Base-by-base conservation (phyloP, 2,113 vertebrate genomes). In the Rhinopomastus cyanomelas region DNA sequence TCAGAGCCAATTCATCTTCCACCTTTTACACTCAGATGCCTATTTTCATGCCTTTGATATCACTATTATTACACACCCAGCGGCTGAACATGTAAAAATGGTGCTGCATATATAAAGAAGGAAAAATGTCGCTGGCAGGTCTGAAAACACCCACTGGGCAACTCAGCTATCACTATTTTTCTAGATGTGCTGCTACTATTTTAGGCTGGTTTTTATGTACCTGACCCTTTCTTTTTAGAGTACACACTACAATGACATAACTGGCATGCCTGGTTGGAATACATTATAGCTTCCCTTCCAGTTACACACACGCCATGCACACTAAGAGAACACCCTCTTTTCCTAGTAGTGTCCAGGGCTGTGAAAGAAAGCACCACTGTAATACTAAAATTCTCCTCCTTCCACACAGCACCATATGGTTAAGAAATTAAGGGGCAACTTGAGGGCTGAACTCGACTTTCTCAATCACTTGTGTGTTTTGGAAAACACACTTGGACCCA, bases 21-120 rank as follows among this genome's bases (percentile, higher is more conserved):
- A 44, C 42, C 20, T 89, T 89, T 74, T 61, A 85, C 42, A 56
- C 22, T 51, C 7, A 1, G 42, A 60, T 87, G 36, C 12, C 8
- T 51, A 36, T 59, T 69, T 76, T 69, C 60, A 65, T 22, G n/a
- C 53, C 34, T 72, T 46, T 84, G 53, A 18, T 30, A 80, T 29
- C 39, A 44, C 36, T 71, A 32, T 55, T 82, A 59, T 17, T 48
- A 88, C 25, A 69, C 19, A 39, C 19, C 68, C 59, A 71, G 55
- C 37, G 66, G 30, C 27, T 60, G 62, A 57, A 76, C 1, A 80
- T 26, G n/a, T 76, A 75, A 85, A 82, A 87, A 86, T 13, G 5
- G 49, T 0, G 0, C 27, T 71, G 26, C 4, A 3, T 39, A 64
- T 3, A 30, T 56, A 82, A 73, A 0, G 1, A 80, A 88, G n/a